Percentiles rank a stretch among this genome's conserved stretches.
Evolutionary conservation across 2,888 invertebrate species (phyloP).

Genomic region (Andrena flavipes): DNA sequence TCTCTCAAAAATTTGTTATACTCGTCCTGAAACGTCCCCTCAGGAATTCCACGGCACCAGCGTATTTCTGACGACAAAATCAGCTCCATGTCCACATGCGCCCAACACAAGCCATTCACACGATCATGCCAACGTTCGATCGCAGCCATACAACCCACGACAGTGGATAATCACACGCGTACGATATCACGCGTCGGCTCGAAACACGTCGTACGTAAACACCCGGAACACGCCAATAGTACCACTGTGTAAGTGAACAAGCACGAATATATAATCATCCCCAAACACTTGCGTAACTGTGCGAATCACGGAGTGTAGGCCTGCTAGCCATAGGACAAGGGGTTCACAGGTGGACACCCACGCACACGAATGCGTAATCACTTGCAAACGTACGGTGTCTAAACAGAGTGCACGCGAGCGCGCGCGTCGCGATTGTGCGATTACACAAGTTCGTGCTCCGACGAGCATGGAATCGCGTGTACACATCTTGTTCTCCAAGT

Average conservation of each 20-base stretch:
- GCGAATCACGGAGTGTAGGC: conserved; percentile 14
- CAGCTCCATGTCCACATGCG: too few species aligned
- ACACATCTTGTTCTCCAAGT: conserved; percentile 32
- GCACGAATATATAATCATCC: conserved; percentile 51
- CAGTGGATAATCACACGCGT: conserved; percentile 50
- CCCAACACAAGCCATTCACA: too few species aligned
- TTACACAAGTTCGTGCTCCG: conserved; percentile 35
- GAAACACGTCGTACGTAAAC: conserved; percentile 47
- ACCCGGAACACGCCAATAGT: background rate
- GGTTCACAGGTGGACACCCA: conserved; percentile 42
- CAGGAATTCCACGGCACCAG: too few species aligned
- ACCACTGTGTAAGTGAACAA: conserved; percentile 1
- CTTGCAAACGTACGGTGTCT: conserved; percentile 43
- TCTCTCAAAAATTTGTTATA: too few species aligned
- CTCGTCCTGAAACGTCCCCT: too few species aligned
- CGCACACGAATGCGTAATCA: conserved; percentile 55
- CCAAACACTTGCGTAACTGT: conserved; percentile 34
- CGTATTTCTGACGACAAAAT: too few species aligned
- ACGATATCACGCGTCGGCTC: conserved; percentile 28
- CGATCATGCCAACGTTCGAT: conserved; percentile 23
- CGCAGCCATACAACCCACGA: conserved; percentile 17
- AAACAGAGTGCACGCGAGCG: conserved; percentile 26
- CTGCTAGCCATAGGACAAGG: conserved; percentile 9
- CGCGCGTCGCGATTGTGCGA: conserved; percentile 37
- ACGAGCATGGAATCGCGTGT: conserved; percentile 37